Percentiles rank a stretch among this genome's conserved stretches.
Conservation (phyloP, 2,797 vertebrate genomes). For the Lutjanus argentimaculatus region DNA sequence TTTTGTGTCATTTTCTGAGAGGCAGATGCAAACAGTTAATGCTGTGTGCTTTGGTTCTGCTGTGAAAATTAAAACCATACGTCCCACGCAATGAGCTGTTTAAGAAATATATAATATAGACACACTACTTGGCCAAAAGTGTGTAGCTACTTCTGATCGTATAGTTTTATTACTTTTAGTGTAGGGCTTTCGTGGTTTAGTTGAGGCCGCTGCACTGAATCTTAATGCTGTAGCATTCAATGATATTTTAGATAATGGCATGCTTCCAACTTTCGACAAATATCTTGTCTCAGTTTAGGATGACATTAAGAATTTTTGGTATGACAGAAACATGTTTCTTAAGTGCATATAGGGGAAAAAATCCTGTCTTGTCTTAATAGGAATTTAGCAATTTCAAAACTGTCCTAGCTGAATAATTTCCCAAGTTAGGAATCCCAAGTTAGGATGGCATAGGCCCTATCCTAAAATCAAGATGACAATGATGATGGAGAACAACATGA, state of each 20-base stretch:
- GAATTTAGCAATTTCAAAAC: too few relatives aligned
- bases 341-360: too few relatives aligned
- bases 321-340: too few relatives aligned
- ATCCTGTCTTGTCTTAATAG: too few relatives aligned
- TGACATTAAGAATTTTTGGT: too few relatives aligned
- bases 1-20: constrained; percentile 30
- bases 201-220: neutral
- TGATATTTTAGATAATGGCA: constrained; percentile 3
- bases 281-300: too few relatives aligned
- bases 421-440: too few relatives aligned
- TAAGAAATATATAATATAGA: constrained; percentile 30
- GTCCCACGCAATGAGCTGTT: constrained; percentile 17
- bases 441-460: too few relatives aligned
- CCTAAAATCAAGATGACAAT: too few relatives aligned
- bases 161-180: neutral
- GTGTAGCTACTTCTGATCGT: neutral
- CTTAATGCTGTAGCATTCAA: neutral
- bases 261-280: too few relatives aligned
- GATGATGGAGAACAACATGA: too few relatives aligned
- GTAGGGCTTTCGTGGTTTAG: neutral
- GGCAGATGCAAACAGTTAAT: constrained; percentile 56
- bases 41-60: constrained; percentile 38
- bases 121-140: constrained; percentile 6
- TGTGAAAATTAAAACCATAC: constrained; percentile 45
- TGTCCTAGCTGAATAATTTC: too few relatives aligned